A percentile compares a stretch with the other conserved stretches of the same genome.
These are phyloP conservation scores for Papilio aristodemus DNA, from an alignment of 1,140 invertebrate species.

Conservation along the genomic window DNA sequence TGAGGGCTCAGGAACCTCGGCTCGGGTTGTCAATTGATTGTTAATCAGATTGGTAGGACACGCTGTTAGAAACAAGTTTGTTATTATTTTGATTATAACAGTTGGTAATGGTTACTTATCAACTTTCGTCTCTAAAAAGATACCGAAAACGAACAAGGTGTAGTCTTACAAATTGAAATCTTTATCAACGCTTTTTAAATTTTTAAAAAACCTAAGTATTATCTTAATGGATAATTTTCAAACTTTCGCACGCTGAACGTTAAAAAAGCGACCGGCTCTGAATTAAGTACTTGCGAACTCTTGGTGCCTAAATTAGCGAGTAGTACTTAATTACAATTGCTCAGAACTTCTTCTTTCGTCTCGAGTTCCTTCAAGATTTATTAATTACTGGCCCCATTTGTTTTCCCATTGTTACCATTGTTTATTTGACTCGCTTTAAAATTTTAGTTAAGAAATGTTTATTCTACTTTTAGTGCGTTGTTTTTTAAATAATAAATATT, in stretches of 20 bases:
- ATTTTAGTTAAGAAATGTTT: background rate
- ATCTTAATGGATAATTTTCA: constrained; percentile 13
- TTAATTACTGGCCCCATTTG: constrained; percentile 37
- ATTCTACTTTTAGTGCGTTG: too few species aligned
- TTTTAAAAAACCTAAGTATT: background rate
- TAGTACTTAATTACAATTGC: constrained; percentile 38
- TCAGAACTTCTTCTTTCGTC: constrained; percentile 38
- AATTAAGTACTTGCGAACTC: constrained; percentile 43
- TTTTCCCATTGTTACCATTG: constrained; percentile 27
- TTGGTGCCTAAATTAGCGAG: constrained; percentile 42
- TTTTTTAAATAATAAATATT: too few species aligned
- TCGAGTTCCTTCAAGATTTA: constrained; percentile 39
- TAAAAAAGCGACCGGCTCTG: constrained; percentile 37
- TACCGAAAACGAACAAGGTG: too few species aligned
- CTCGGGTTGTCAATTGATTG: too few species aligned
- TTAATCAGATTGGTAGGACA: too few species aligned
- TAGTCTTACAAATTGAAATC: background rate
- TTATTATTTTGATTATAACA: too few species aligned
- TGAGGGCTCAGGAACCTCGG: too few species aligned
- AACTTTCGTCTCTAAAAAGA: too few species aligned
- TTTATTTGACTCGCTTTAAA: constrained; percentile 17
- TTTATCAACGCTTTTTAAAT: constrained; percentile 12
- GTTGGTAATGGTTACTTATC: too few species aligned
- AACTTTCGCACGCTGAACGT: constrained; percentile 22
- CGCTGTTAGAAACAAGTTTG: too few species aligned